These are phyloP conservation scores for Valencia hispanica DNA, from an alignment of 2,797 vertebrate species.

Conservation along the genomic window DNA sequence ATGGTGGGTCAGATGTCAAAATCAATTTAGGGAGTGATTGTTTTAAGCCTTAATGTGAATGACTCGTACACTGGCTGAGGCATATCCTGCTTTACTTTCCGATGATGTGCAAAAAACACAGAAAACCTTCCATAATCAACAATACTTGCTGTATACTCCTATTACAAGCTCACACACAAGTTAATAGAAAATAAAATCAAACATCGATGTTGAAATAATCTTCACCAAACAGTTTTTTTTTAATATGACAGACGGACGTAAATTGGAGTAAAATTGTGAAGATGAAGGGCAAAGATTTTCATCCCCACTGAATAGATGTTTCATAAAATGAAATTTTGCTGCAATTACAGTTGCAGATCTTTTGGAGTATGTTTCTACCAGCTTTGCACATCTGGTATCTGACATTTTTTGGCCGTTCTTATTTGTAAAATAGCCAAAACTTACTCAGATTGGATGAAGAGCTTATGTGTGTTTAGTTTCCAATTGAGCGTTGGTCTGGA, in stretches of 20 bases:
- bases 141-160: neutral
- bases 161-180: neutral
- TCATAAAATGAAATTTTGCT: neutral
- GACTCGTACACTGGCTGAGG: neutral
- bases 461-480: neutral
- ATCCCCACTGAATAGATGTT: neutral
- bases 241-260: neutral
- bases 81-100: neutral
- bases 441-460: neutral
- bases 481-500: neutral
- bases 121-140: neutral
- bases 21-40: neutral
- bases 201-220: neutral
- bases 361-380: neutral
- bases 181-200: neutral
- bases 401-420: neutral
- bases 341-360: neutral
- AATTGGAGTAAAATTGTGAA: neutral
- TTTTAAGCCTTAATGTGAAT: conserved; percentile 6
- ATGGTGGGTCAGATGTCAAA: conserved; percentile 1
- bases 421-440: neutral
- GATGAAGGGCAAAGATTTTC: neutral
- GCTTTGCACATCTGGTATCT: neutral
- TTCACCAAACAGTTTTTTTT: neutral
- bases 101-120: neutral